Evolutionary conservation across 2,113 vertebrate species (phyloP), one percentile per base, ranked within the genome.

Genomic region (Thermophis baileyi): DNA sequence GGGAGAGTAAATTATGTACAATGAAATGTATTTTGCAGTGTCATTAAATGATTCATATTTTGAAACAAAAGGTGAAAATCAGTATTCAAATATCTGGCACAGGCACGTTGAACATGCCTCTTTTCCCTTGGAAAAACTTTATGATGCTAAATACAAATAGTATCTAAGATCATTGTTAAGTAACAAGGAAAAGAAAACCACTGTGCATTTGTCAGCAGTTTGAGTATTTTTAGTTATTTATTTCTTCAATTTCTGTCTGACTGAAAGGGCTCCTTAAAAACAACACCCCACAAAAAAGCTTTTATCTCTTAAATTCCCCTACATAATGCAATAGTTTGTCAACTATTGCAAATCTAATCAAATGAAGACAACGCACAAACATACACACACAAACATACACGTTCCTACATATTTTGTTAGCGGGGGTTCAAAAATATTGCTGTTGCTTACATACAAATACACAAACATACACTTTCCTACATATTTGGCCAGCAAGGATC

Each of bases 1-100:
- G 85, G 93, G 94, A 94, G 91, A 95, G 94, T 95, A 96, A 95
- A 96, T 96, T 89, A 95, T 87, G 92, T 85, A 88, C 92, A 95
- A 90, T 60, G 46, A 96, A 97, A 94, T 95, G 85, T 14, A 92
- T 96, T 93, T 97, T 95, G 96, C 0, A 3, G 60, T 94, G 92
- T 94, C 93, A 93, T 96, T 95, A 96, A 95, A 94, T 91, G 60
- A 0, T 92, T 92, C 93, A 92, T 96, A 89, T 94, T 95, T 94
- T 94, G 91, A 97, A 96, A 95, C 35, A 95, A 96, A 95, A 88
- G 12, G 50, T 81, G 22, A 1, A 40, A 91, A 92, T 22, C 93
- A 91, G 89, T 95, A 92, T 92, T 95, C 51, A 12, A 90, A 95
- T 94, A 96, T 2, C 35, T 91, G 91, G 93, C 5, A 53, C 40